Evolutionary conservation across 2,113 vertebrate species (phyloP).

Genomic region (Riparia riparia): DNA sequence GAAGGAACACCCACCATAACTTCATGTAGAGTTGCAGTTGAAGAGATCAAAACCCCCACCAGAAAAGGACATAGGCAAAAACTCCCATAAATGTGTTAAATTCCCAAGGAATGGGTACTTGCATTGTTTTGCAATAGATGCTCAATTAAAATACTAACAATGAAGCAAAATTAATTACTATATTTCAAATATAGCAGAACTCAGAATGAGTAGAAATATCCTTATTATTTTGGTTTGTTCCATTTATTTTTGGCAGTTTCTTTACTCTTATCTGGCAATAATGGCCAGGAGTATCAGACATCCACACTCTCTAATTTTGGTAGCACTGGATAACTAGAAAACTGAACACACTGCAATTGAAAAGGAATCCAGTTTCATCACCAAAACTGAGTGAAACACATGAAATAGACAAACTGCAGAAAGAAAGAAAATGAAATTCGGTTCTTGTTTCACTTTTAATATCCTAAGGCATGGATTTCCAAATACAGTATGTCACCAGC

Average conservation of each 20-base stretch:
- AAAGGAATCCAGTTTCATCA: neutral
- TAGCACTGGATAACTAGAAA: neutral
- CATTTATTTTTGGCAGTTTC: neutral
- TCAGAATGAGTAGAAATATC: neutral
- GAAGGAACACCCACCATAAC: neutral
- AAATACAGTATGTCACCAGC: conserved; percentile 22
- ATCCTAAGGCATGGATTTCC: conserved; percentile 25
- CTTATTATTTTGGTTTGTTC: neutral
- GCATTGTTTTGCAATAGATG: neutral
- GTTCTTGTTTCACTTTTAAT: conserved; percentile 24
- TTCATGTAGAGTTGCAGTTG: neutral
- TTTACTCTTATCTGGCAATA: neutral
- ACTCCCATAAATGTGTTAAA: neutral
- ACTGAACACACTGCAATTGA: neutral
- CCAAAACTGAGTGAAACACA: neutral
- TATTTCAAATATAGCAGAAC: neutral
- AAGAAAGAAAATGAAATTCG: neutral
- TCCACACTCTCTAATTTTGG: neutral
- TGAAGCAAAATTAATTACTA: neutral
- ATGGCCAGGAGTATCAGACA: neutral
- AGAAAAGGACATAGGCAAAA: neutral
- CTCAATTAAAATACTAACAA: neutral
- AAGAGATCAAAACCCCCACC: neutral
- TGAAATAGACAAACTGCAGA: neutral
- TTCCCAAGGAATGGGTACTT: neutral